Evolutionary conservation across 2,797 vertebrate species (phyloP).

Genomic region (Echeneis naucrates): DNA sequence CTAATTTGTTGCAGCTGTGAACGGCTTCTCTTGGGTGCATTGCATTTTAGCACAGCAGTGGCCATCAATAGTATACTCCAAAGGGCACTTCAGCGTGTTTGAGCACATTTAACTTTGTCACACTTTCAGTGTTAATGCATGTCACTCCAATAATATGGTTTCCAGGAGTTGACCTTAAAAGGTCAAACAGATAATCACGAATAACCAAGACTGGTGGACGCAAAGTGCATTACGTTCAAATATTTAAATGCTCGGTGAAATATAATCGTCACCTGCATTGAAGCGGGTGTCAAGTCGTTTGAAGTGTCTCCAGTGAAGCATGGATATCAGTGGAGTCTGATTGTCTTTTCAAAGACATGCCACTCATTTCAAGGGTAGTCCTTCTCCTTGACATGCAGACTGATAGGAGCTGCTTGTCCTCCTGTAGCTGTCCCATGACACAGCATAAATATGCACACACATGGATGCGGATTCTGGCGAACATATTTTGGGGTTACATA

Average conservation of each 20-base stretch:
- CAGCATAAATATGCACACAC: background rate
- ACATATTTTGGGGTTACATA: background rate
- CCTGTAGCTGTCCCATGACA: background rate
- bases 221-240: background rate
- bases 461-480: background rate
- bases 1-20: background rate
- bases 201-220: background rate
- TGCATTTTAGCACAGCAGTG: background rate
- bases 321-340: conserved; percentile 15
- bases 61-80: background rate
- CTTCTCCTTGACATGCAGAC: conserved; percentile 36
- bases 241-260: background rate
- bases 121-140: background rate
- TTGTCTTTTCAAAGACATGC: conserved; percentile 44
- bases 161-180: background rate
- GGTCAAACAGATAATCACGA: background rate
- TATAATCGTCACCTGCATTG: background rate
- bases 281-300: background rate
- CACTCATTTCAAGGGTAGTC: conserved; percentile 50
- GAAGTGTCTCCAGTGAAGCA: conserved; percentile 27
- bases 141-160: background rate
- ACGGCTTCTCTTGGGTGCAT: background rate
- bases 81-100: background rate
- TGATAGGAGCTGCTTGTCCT: conserved; percentile 38
- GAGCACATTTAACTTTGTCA: background rate